A percentile compares a stretch with the other conserved stretches of the same genome.
These are phyloP conservation scores for Drosophila anomalipes DNA, from an alignment of 2,888 invertebrate genomes.

Conservation along the genomic window DNA sequence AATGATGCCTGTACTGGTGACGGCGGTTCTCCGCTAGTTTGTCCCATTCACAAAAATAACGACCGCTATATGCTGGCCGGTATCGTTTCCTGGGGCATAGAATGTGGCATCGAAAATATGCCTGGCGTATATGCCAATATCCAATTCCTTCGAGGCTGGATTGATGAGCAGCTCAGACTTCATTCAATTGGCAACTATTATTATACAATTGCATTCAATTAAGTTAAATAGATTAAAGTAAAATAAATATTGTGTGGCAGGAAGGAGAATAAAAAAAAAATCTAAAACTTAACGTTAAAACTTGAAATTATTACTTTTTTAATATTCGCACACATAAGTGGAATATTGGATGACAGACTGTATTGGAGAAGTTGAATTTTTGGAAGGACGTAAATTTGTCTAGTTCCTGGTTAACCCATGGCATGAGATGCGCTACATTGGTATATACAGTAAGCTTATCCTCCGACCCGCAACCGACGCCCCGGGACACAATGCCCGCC, in stretches of 20 bases:
- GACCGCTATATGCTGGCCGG: slow-evolving; percentile 85
- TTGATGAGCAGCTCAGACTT: slow-evolving; percentile 11
- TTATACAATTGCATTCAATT: too few relatives aligned
- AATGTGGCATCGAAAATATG: slow-evolving; percentile 88
- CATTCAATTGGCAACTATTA: accelerated
- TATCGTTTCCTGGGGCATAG: slow-evolving; percentile 93
- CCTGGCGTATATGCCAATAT: slow-evolving; percentile 90
- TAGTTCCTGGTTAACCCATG: too few relatives aligned
- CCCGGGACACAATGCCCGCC: slow-evolving; percentile 91
- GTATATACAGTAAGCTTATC: slow-evolving; percentile 90
- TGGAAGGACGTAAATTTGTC: too few relatives aligned
- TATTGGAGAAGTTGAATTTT: too few relatives aligned
- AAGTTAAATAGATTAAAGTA: too few relatives aligned
- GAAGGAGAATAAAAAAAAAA: too few relatives aligned
- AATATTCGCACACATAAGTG: too few relatives aligned
- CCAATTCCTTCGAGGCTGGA: slow-evolving; percentile 14
- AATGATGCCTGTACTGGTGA: slow-evolving; percentile 91
- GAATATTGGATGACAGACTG: too few relatives aligned
- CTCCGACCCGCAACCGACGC: slow-evolving; percentile 89
- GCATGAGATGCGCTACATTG: slow-evolving; percentile 86
- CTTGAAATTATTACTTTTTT: too few relatives aligned
- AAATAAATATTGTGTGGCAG: too few relatives aligned
- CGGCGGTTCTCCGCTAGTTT: slow-evolving; percentile 92
- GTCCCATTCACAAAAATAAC: slow-evolving; percentile 86
- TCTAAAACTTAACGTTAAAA: too few relatives aligned